Base-by-base conservation (phyloP, 2,888 invertebrate genomes). In the Harmothoe impar region DNA sequence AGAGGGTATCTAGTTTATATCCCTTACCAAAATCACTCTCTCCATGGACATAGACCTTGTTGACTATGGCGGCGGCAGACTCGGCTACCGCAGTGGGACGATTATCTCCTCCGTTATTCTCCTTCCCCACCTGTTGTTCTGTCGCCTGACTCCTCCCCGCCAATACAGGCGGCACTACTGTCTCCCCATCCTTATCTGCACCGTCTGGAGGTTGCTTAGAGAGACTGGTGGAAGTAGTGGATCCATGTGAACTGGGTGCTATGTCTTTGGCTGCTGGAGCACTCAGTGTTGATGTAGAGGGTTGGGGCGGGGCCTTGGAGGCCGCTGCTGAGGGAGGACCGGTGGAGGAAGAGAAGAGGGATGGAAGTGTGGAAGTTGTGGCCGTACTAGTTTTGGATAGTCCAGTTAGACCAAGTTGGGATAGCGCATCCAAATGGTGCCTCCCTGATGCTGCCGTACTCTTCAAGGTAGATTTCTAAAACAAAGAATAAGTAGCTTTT, bases 11-110 rank as follows among this genome's bases (percentile, higher is more conserved):
- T n/a, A n/a, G n/a, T n/a, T n/a, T n/a, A n/a, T 62, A 31, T n/a
- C 31, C 10, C 31, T 77, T 31, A 77, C 77, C 77, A 3, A 77
- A 31, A 31, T 77, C 77, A 1, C 31, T 25, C 31, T 29, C 29
- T 10, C 77, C 77, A 29, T 77, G 77, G 29, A 77, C 77, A 25
- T 77, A 77, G 3, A 77, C 62, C 56, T 85, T 62, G 25, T 51
- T 86, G 25, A 77, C 77, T 5, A 25, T 25, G 3, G 29, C 77
- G 0, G 77, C 77, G 0, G 77, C 77, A n/a, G 77, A 77, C 5
- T 3, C 5, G 5, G 10, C 43, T 10, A 43, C 77, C 77, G 1
- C 3, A n/a, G 62, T 62, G 20, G 62, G 62, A 62, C 20, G 62
- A n/a, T n/a, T 62, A 5, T 62, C 62, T 77, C 77, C 77, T 31